Base-by-base conservation (phyloP, 2,888 invertebrate species). In the Pandemis heparana region DNA sequence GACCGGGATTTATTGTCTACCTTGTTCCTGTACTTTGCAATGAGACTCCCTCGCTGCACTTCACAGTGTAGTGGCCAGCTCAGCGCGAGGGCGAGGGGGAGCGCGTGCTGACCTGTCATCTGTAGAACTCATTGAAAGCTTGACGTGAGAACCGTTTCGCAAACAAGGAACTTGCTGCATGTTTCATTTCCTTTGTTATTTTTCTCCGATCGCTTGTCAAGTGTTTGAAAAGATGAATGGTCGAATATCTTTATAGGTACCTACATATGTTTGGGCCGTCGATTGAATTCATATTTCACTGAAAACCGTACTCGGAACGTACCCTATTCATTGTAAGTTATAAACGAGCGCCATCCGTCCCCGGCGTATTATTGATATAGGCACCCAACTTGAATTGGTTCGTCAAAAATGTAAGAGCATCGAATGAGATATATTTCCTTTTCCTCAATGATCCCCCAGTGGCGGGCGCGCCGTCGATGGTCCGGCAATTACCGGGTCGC, bases 401-500 rank as follows among this genome's bases (percentile, higher is more conserved):
- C 56, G 56, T 56, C 23, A 56, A 56, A 56, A 56, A 56, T 56
- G 56, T 56, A 56, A 56, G 56, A 23, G 56, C 56, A 23, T 56
- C 23, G 56, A 23, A 56, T 56, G 23, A 56, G 56, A 56, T 56
- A 53, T 18, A 56, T 56, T 56, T 56, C 56, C 23, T 56, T 51
- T 51, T 51, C 23, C 56, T 23, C 23, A 12, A 56, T 23, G 18
- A 56, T 10, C 23, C 23, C 51, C 53, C 56, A 12, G 23, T 10
- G 56, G 56, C 12, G 23, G 56, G 5, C 5, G n/a, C 51, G 0
- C 16, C 56, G 51, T 10, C 53, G 53, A n/a, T n/a, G n/a, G 48
- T n/a, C n/a, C 48, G 48, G 48, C 48, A n/a, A 48, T 48, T 48
- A n/a, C 48, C 48, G n/a, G 46, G 46, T 4, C 46, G 51, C 51